phyloP scores from a whole-genome alignment of 2,888 invertebrate genomes.

The Pyrochroa serraticornis region DNA sequence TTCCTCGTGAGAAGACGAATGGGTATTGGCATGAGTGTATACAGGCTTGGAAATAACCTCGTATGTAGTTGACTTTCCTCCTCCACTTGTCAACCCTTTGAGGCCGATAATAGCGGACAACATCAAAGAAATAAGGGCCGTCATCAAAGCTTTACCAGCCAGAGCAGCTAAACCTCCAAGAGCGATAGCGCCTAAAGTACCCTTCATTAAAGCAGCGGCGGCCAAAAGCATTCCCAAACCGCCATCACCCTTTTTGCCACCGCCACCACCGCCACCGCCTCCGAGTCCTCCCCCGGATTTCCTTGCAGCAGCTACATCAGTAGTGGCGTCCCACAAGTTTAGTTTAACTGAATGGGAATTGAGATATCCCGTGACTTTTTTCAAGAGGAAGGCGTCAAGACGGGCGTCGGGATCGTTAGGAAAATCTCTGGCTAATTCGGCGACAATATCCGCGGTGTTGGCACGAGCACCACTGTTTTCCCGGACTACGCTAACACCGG shows the following conservation, averaged over 20 bases:
- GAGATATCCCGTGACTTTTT: constrained; percentile 73
- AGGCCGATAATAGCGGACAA: constrained; percentile 76
- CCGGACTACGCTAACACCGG: constrained; percentile 76
- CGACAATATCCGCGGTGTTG: constrained; percentile 72
- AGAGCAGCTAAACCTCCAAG: constrained; percentile 74
- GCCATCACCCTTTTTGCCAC: constrained; percentile 62
- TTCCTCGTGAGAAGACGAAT: constrained; percentile 68
- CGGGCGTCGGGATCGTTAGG: constrained; percentile 78
- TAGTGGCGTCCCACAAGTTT: constrained; percentile 63
- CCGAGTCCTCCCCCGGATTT: constrained; percentile 61
- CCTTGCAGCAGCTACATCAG: constrained; percentile 50
- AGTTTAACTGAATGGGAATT: constrained; percentile 76
- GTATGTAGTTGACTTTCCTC: constrained; percentile 74
- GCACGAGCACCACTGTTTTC: constrained; percentile 62
- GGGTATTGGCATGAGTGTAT: constrained; percentile 70
- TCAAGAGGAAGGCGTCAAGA: constrained; percentile 75
- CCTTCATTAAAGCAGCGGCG: constrained; percentile 65
- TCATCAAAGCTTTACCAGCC: constrained; percentile 83
- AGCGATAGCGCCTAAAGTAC: constrained; percentile 73
- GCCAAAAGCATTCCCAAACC: constrained; percentile 59
- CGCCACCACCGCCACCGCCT: constrained; percentile 48
- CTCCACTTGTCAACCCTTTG: constrained; percentile 69
- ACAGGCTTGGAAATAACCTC: constrained; percentile 82
- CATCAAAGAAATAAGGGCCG: constrained; percentile 76
- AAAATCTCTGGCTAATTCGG: constrained; percentile 76